Evolutionary conservation across 2,888 invertebrate species (phyloP).

Genomic region (Heteromurus nitidus): DNA sequence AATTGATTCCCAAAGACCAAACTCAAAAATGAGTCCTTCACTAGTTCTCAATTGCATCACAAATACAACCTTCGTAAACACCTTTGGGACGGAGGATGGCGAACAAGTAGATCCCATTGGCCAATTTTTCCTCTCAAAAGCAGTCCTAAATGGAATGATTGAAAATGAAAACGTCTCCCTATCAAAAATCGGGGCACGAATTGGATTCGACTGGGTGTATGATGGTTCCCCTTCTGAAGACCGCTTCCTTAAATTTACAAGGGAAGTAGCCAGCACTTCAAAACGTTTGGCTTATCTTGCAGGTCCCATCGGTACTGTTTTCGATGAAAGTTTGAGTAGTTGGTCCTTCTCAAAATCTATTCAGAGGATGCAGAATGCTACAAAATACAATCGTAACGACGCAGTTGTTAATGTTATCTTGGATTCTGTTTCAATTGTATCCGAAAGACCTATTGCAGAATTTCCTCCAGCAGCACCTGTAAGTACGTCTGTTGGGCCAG

Average conservation of each 20-base stretch:
- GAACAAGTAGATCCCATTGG: too few relatives aligned
- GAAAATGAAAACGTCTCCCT: constrained; percentile 29
- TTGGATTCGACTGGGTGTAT: constrained; percentile 28
- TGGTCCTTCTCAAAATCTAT: constrained; percentile 1
- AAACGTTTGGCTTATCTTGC: not conserved
- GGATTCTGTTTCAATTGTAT: constrained; percentile 49
- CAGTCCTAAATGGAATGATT: constrained; percentile 27
- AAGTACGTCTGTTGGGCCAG: constrained; percentile 18
- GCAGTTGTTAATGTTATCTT: constrained; percentile 60
- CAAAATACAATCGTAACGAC: constrained; percentile 48
- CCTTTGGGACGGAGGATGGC: too few relatives aligned
- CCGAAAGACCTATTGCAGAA: constrained; percentile 32
- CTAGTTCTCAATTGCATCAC: too few relatives aligned
- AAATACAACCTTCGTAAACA: too few relatives aligned
- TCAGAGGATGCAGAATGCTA: not conserved
- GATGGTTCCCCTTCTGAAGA: not conserved
- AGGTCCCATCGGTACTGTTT: constrained; percentile 21
- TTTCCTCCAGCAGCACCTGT: constrained; percentile 43
- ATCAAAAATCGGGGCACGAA: constrained; percentile 29
- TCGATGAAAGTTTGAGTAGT: constrained; percentile 26
- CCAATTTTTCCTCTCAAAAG: constrained; percentile 20
- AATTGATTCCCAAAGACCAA: too few relatives aligned
- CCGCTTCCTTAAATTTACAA: not conserved
- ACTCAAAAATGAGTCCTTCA: too few relatives aligned
- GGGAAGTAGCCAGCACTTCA: not conserved